Conservation (phyloP, 92 coral and sea anemone genomes). For the Zoanthus sansibaricus region DNA sequence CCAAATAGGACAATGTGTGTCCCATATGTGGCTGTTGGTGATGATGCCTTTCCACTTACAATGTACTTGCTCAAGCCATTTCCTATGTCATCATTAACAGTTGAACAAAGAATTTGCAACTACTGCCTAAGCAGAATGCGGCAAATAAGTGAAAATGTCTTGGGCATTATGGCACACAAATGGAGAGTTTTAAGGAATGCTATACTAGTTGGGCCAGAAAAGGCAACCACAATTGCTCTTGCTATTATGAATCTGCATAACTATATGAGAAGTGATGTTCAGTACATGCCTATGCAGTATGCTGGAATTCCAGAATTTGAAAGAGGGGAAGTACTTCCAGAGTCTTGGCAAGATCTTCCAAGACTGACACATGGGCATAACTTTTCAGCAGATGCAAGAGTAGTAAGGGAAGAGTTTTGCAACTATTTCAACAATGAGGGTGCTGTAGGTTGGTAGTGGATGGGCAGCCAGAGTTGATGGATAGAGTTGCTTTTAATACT, state of each 20-base stretch:
- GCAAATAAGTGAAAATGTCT: constrained; percentile 53
- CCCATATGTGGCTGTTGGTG: constrained; percentile 44
- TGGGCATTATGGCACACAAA: constrained; percentile 64
- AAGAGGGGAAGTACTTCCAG: constrained; percentile 6
- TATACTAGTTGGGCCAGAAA: constrained; percentile 13
- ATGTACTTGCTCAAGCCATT: constrained; percentile 40
- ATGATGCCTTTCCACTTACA: constrained; percentile 40
- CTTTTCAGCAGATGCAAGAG: constrained; percentile 46
- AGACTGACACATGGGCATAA: constrained; percentile 11
- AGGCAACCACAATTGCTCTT: constrained; percentile 38
- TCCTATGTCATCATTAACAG: constrained; percentile 37
- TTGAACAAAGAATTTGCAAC: constrained; percentile 40
- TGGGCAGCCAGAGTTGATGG: constrained; percentile 35
- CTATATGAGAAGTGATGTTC: constrained; percentile 23
- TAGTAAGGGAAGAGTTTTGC: constrained; percentile 53
- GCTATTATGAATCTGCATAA: constrained; percentile 52
- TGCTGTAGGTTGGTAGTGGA: constrained; percentile 49
- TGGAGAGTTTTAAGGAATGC: constrained; percentile 54
- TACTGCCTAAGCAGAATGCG: constrained; percentile 57
- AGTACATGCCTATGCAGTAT: constrained; percentile 9
- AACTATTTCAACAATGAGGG: constrained; percentile 43
- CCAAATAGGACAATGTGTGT: constrained; percentile 46
- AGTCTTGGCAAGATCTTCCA: constrained; percentile 32
- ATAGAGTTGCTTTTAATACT: neutral
- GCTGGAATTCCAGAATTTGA: constrained; percentile 38